Evolutionary conservation across 1,140 invertebrate genomes (phyloP).

Genomic region (Hirudo medicinalis): DNA sequence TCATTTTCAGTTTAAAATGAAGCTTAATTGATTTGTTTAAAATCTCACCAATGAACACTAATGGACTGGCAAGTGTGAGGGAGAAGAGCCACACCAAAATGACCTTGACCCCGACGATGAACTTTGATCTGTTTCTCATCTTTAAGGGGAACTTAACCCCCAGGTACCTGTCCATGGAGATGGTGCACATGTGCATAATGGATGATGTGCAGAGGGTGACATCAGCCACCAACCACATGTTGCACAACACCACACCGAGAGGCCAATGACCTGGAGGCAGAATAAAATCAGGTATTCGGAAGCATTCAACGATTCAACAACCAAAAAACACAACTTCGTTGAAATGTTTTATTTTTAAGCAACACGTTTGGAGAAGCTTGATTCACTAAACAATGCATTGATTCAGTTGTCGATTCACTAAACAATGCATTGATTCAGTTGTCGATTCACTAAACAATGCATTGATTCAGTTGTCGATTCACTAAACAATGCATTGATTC

Average conservation of each 20-base stretch:
- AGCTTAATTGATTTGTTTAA: no score
- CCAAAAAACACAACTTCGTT: no score
- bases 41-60: conserved; percentile 61
- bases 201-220: conserved; percentile 81
- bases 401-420: no score
- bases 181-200: conserved; percentile 54
- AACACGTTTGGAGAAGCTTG: no score
- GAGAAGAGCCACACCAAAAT: conserved; percentile 70
- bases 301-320: no score
- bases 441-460: no score
- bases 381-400: no score
- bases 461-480: no score
- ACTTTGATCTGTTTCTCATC: conserved; percentile 65
- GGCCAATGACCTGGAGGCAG: conserved; percentile 72
- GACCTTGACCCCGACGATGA: conserved; percentile 65
- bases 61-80: conserved; percentile 66
- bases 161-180: conserved; percentile 52
- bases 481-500: no score
- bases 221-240: conserved; percentile 82
- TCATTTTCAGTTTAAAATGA: no score
- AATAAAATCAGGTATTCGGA: conserved; percentile 15
- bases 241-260: conserved; percentile 72
- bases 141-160: conserved; percentile 78
- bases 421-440: no score
- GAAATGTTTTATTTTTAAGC: no score